Conservation (phyloP, 2,888 invertebrate genomes). For the Chirona hameri region DNA sequence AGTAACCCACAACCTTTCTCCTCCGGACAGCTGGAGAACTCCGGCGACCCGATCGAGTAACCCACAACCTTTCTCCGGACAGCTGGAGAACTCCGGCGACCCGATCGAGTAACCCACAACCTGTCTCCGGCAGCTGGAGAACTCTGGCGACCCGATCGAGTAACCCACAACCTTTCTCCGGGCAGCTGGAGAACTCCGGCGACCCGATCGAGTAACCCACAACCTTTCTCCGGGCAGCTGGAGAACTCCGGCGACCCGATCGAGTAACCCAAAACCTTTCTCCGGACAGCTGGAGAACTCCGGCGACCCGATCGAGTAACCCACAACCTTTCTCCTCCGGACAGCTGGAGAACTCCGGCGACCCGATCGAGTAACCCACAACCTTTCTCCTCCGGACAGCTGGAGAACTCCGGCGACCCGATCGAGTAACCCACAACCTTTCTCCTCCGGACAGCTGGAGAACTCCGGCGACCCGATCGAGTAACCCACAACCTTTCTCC, state of each 20-base stretch:
- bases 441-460: constrained; percentile 82
- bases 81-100: constrained; percentile 99
- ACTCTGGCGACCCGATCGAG: constrained; percentile 97
- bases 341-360: constrained; percentile 99
- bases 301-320: constrained; percentile 97
- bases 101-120: constrained; percentile 95
- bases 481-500: constrained; percentile 82
- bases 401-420: constrained; percentile 99
- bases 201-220: constrained; percentile 97
- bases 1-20: constrained; percentile 85
- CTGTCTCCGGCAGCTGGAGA: constrained; percentile 81
- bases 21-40: constrained; percentile 95
- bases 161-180: constrained; percentile 82
- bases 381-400: constrained; percentile 64
- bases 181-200: constrained; percentile 97
- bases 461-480: constrained; percentile 99
- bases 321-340: constrained; percentile 66
- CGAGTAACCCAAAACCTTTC: constrained; percentile 84
- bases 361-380: constrained; percentile 97
- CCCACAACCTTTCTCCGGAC: constrained; percentile 65
- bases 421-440: constrained; percentile 89
- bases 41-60: constrained; percentile 98
- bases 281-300: constrained; percentile 95
- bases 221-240: constrained; percentile 73
- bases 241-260: constrained; percentile 99